Base-by-base conservation (phyloP, 2,888 invertebrate species). In the Lingula anatina region DNA sequence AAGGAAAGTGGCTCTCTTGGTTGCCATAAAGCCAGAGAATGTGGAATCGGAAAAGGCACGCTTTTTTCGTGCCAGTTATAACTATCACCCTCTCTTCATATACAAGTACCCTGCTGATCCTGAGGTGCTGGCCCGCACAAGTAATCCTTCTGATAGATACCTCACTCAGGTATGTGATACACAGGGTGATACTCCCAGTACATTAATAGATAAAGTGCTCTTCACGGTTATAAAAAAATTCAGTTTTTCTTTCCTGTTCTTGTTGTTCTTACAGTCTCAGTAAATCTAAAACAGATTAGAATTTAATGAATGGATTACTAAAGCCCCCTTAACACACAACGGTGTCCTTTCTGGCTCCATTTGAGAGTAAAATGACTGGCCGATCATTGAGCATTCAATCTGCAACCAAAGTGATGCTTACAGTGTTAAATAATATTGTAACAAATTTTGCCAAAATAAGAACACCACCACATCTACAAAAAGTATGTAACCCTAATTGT, bases 81-180 rank as follows among this genome's bases (percentile, higher is more conserved):
- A 63, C 39, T 72, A 72, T 46, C 70, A 72, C 47, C 70, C 70
- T 31, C 61, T 61, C 40, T 71, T 72, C 54, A 48, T 65, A 9
- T 70, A 70, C 25, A 56, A 62, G 37, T 59, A 61, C 46, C 62
- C 57, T 25, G 64, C 63, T 21, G 65, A 66, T 46, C 44, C 59
- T 28, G 62, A 64, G 24, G 53, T 60, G 2, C 51, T 71, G 25
- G 56, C 63, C 20, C 61, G 56, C 35, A 62, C 59, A 42, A 64
- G 61, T 39, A 52, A 56, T 35, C 65, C 71, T 9, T 65, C 66
- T 25, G 61, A 63, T 45, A 60, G 54, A 47, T 67, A 66, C 48
- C 23, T 70, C 5, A 46, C 51, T 39, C 62, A 63, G 61, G 68
- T 70, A 57, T n/a, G n/a, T n/a, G n/a, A n/a, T 12, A 35, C n/a